Evolutionary conservation across 2,797 vertebrate species (phyloP).

Genomic region (Sardinella longiceps): DNA sequence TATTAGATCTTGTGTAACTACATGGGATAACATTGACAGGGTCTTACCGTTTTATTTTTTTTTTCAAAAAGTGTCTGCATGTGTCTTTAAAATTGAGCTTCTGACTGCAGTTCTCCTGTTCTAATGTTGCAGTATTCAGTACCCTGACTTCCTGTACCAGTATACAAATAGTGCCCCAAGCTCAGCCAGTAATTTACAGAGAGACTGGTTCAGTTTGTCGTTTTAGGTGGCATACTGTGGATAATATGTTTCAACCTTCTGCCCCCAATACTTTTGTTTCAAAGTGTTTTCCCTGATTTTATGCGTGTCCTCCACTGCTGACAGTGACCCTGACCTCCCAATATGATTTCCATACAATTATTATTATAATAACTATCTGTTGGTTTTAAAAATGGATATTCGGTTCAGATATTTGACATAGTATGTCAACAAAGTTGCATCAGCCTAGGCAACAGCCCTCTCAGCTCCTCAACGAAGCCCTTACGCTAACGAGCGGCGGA

Average conservation of each 20-base stretch:
- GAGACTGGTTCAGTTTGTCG: background rate
- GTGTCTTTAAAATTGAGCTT: too few relatives aligned
- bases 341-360: background rate
- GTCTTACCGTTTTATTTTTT: too few relatives aligned
- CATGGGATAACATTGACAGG: background rate
- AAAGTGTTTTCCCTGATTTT: background rate
- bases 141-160: too few relatives aligned
- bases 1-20: background rate
- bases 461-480: background rate
- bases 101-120: too few relatives aligned
- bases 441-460: background rate
- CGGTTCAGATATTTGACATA: background rate
- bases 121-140: background rate
- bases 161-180: background rate
- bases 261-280: background rate
- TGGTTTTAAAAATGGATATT: background rate
- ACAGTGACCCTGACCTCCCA: background rate
- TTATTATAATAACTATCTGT: background rate
- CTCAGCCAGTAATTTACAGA: background rate
- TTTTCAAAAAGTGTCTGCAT: background rate
- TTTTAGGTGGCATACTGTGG: background rate
- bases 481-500: slow-evolving; percentile 53
- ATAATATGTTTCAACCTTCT: background rate
- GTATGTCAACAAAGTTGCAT: slow-evolving; percentile 18
- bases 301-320: background rate